A percentile compares a stretch with the other conserved stretches of the same genome.
These are phyloP conservation scores for Eptatretus burgeri DNA, from an alignment of 2,113 vertebrate genomes.

Conservation along the genomic window DNA sequence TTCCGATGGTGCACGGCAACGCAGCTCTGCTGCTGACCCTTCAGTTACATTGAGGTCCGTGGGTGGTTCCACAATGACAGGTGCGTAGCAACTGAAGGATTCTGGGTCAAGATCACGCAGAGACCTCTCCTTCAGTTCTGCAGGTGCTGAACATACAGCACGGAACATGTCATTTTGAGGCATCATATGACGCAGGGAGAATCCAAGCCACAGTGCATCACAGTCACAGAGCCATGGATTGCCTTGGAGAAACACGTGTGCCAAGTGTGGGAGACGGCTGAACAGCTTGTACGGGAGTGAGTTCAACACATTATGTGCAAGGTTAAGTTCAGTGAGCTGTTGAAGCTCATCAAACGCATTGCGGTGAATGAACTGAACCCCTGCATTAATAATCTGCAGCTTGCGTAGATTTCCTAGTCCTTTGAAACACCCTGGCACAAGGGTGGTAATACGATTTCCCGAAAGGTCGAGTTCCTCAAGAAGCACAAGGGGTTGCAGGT, in stretches of 20 bases:
- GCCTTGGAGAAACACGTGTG: slow-evolving; percentile 85
- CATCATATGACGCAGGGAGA: slow-evolving; percentile 98
- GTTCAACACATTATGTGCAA: slow-evolving; percentile 92
- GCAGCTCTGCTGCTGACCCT: slow-evolving; percentile 81
- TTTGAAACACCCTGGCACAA: slow-evolving; percentile 80
- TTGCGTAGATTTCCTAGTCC: slow-evolving; percentile 94
- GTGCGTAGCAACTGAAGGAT: slow-evolving; percentile 88
- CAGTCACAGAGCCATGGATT: slow-evolving; percentile 99
- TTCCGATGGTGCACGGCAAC: slow-evolving; percentile 62
- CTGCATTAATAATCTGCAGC: slow-evolving; percentile 97
- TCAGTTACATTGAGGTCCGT: slow-evolving; percentile 87
- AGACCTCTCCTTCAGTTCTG: slow-evolving; percentile 65
- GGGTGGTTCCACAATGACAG: slow-evolving; percentile 89
- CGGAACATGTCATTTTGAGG: slow-evolving; percentile 89
- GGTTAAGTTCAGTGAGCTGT: slow-evolving; percentile 80
- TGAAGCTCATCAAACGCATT: slow-evolving; percentile 96
- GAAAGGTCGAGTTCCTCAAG: slow-evolving; percentile 94
- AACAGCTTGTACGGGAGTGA: slow-evolving; percentile 94
- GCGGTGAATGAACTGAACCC: slow-evolving; percentile 88
- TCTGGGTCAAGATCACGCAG: slow-evolving; percentile 91
- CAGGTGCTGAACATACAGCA: slow-evolving; percentile 67
- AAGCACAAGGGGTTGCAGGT: slow-evolving; percentile 73
- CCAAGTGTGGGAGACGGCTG: slow-evolving; percentile 67
- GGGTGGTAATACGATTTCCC: slow-evolving; percentile 65
- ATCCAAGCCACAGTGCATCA: slow-evolving; percentile 91